Base-by-base conservation (phyloP, 2,113 vertebrate genomes). In the Tachycineta bicolor region DNA sequence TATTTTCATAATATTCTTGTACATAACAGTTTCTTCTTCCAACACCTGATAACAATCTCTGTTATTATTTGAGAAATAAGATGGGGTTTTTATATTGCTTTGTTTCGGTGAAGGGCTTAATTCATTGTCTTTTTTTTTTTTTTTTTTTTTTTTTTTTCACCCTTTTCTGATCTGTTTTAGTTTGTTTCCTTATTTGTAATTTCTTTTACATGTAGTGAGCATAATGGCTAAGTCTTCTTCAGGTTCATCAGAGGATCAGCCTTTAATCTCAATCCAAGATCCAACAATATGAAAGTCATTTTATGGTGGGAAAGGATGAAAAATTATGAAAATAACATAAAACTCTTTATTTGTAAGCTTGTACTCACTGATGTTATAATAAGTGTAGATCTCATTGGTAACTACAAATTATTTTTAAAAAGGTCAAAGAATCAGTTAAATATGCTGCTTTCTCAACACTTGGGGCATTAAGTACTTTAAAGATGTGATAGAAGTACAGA, bases 21-120 rank as follows among this genome's bases (percentile, higher is more conserved):
- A 43, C 3, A 14, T 11, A 53, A 44, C 1, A 67, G 14, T 73
- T 44, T 31, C 20, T 91, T 82, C 37, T 43, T 29, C 22, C 76
- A 84, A 82, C 3, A 80, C 6, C 10, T 49, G 39, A 79, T 47
- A 65, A 55, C 2, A 2, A 55, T 22, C 31, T 43, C 16, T 47
- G 14, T 12, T 34, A 29, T 31, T 56, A 41, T 56, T 41, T 41
- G 14, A 12, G 15, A 84, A 59, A 47, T 58, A 77, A 37, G 22
- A 44, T 28, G 1, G 4, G 21, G 21, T 39, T 55, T 49, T 58
- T 21, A 25, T 14, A 28, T n/a, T 0, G 2, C 4, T 80, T 88
- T 33, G 2, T 62, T 76, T 86, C 5, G 5, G 5, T 49, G 12
- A 44, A 5, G 4, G 3, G 0, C 1, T 44, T 68, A 39, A 29